These are phyloP conservation scores for Piscicola geometra DNA, from an alignment of 2,888 invertebrate species.

Conservation along the genomic window DNA sequence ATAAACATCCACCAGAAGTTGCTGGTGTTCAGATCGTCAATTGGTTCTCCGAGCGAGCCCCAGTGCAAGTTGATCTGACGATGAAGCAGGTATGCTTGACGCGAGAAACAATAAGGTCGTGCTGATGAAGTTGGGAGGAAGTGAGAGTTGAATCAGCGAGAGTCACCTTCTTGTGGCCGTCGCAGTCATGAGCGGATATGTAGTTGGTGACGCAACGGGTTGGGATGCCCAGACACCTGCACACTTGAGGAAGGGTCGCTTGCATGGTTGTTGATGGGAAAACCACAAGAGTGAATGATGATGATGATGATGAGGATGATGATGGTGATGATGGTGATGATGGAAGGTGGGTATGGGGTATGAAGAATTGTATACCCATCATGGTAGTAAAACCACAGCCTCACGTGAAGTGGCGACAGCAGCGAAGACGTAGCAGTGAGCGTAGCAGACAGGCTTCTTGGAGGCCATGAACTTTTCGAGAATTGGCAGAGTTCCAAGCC, in stretches of 20 bases:
- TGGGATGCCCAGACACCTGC: constrained; percentile 82
- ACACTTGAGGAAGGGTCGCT: constrained; percentile 65
- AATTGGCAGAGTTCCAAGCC: constrained; percentile 82
- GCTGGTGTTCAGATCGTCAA: constrained; percentile 43
- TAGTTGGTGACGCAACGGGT: constrained; percentile 80
- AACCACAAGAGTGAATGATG: no score
- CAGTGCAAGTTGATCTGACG: constrained; percentile 74
- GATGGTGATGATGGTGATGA: no score
- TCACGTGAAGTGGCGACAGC: constrained; percentile 73
- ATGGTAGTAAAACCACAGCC: no score
- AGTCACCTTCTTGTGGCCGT: constrained; percentile 67
- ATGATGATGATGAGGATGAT: no score
- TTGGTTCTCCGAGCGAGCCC: constrained; percentile 41
- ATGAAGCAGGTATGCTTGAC: not conserved
- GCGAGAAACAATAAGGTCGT: not conserved
- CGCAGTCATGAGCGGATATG: constrained; percentile 90
- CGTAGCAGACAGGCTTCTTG: constrained; percentile 75
- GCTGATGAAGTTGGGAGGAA: not conserved
- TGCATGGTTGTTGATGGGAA: no score
- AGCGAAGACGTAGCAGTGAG: constrained; percentile 88
- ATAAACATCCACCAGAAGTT: constrained; percentile 48
- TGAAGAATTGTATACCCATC: no score
- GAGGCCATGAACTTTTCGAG: constrained; percentile 76
- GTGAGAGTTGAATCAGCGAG: not conserved
- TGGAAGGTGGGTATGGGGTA: no score